A percentile compares a stretch with the other conserved stretches of the same genome.
Conservation (phyloP, 2,113 vertebrate genomes). For the Ondatra zibethicus region DNA sequence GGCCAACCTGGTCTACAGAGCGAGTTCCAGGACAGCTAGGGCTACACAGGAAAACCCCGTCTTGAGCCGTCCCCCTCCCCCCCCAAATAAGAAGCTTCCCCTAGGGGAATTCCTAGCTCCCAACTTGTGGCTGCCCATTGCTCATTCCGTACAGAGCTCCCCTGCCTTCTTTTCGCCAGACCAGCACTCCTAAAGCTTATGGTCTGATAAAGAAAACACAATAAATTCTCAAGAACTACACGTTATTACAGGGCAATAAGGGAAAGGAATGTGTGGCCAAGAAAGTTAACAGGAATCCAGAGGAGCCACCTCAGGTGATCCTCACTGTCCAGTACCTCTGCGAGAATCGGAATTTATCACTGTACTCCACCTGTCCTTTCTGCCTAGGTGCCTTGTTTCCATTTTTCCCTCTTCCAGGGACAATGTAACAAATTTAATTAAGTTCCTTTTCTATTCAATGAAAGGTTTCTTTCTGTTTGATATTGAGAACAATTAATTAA, state of each 20-base stretch:
- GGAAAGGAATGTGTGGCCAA: not conserved
- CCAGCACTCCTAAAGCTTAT: not conserved
- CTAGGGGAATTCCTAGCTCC: not conserved
- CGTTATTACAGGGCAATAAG: not conserved
- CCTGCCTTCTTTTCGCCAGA: not conserved
- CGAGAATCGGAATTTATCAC: not conserved
- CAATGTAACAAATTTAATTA: not conserved
- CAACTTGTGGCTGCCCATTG: not conserved
- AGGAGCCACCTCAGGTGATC: not conserved
- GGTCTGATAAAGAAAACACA: not conserved
- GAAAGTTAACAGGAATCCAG: not conserved
- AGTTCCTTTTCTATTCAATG: not conserved
- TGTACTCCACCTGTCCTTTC: not conserved
- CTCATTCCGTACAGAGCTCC: not conserved
- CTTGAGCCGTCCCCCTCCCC: no score
- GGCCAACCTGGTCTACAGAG: no score
- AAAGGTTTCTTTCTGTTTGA: slow-evolving; percentile 26
- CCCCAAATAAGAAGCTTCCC: not conserved
- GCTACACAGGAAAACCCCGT: no score
- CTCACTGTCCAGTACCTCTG: not conserved
- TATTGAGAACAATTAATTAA: not conserved
- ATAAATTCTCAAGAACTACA: not conserved
- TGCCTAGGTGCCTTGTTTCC: not conserved
- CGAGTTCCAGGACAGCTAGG: no score
- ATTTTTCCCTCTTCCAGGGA: not conserved